Conservation (phyloP, 2,797 vertebrate species). For the Channallabes apus region DNA sequence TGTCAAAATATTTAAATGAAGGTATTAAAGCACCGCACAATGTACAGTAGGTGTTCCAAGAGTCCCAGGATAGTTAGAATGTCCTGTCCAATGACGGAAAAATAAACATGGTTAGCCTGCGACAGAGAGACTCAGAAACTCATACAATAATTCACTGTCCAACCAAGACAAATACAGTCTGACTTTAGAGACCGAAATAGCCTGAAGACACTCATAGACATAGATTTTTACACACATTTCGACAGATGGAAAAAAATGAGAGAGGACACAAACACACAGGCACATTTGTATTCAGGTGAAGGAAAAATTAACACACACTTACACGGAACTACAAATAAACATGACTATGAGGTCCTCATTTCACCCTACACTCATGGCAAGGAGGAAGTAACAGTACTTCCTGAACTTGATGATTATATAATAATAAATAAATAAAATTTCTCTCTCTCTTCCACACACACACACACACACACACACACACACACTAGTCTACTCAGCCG, state of each 20-base stretch:
- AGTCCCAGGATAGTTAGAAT: background rate
- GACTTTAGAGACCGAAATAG: constrained; percentile 24
- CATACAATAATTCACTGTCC: constrained; percentile 41
- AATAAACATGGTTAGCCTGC: background rate
- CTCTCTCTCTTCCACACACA: no score
- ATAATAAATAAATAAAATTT: background rate
- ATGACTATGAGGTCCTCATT: background rate
- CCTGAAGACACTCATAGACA: constrained; percentile 15
- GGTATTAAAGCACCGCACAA: background rate
- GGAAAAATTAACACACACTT: background rate
- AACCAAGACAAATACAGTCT: constrained; percentile 38
- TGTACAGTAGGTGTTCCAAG: constrained; percentile 2
- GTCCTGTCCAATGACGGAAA: background rate
- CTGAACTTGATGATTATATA: background rate
- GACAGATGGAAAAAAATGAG: background rate
- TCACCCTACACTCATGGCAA: constrained; percentile 29
- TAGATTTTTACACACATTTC: background rate
- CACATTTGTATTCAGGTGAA: constrained; percentile 38
- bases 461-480: constrained; percentile 6
- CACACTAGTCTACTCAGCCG: background rate
- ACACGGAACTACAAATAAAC: constrained; percentile 14
- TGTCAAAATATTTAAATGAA: background rate
- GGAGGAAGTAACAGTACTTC: background rate
- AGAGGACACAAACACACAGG: constrained; percentile 8
- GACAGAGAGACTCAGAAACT: constrained; percentile 28